Evolutionary conservation across 2,113 vertebrate genomes (phyloP).

Genomic region (Tretioscincus oriximinensis): DNA sequence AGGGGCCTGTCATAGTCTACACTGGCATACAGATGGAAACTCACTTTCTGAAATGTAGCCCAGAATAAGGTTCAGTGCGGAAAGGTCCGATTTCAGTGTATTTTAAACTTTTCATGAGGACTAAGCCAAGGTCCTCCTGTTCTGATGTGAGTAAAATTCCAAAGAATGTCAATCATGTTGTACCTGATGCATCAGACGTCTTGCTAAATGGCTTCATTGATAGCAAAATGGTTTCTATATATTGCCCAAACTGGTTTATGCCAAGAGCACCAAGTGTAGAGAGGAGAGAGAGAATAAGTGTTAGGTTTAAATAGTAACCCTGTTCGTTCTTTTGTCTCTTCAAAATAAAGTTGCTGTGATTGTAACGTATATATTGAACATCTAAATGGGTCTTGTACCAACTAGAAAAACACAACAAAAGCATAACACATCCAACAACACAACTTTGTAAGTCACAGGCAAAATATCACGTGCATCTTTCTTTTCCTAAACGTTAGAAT

Average conservation of each 20-base stretch:
- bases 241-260: too few relatives aligned
- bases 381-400: background rate
- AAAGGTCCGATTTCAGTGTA: background rate
- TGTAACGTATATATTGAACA: background rate
- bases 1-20: too few relatives aligned
- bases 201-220: background rate
- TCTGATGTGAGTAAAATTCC: background rate
- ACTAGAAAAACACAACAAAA: background rate
- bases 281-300: background rate
- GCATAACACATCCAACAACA: background rate
- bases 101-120: background rate
- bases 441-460: background rate
- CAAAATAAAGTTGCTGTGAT: background rate
- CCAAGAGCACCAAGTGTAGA: too few relatives aligned
- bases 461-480: background rate
- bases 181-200: background rate
- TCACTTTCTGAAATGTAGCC: too few relatives aligned
- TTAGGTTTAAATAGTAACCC: background rate
- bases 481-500: background rate
- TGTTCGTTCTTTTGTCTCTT: background rate
- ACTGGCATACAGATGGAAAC: too few relatives aligned
- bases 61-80: too few relatives aligned
- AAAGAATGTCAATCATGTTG: background rate
- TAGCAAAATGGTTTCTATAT: background rate
- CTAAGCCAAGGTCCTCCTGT: background rate